phyloP scores from a whole-genome alignment of 2,888 invertebrate genomes.

The Bugula neritina region DNA sequence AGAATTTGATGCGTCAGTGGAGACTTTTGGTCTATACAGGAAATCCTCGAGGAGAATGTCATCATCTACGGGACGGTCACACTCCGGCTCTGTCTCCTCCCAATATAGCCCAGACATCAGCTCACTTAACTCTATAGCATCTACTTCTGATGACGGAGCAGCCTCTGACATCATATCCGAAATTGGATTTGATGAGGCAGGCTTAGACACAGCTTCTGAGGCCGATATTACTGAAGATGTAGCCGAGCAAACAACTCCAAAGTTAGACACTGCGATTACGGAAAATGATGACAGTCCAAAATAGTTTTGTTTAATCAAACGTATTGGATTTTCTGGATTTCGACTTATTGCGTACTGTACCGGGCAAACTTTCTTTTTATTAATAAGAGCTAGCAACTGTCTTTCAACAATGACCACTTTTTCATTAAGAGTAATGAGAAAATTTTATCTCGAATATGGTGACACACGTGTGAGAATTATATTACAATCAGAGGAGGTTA shows the following conservation, averaged over 20 bases:
- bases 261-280: too few species aligned
- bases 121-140: neutral
- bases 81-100: neutral
- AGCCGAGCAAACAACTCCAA: neutral
- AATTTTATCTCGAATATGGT: too few species aligned
- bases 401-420: too few species aligned
- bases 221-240: neutral
- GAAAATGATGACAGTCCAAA: neutral
- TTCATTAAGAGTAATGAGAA: too few species aligned
- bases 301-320: too few species aligned
- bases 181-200: neutral
- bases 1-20: conserved; percentile 20
- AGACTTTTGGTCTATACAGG: conserved; percentile 14
- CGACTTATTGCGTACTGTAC: too few species aligned
- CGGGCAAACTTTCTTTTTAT: too few species aligned
- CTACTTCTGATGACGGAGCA: neutral
- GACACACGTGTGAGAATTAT: too few species aligned
- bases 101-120: neutral
- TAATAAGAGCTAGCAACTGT: too few species aligned
- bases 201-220: neutral
- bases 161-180: neutral
- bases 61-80: neutral
- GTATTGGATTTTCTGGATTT: too few species aligned
- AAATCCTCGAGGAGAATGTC: neutral
- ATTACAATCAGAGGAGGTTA: too few species aligned